phyloP scores from a whole-genome alignment of 53 echinoderm and acorn worm genomes.

The Echinometra lucunter region DNA sequence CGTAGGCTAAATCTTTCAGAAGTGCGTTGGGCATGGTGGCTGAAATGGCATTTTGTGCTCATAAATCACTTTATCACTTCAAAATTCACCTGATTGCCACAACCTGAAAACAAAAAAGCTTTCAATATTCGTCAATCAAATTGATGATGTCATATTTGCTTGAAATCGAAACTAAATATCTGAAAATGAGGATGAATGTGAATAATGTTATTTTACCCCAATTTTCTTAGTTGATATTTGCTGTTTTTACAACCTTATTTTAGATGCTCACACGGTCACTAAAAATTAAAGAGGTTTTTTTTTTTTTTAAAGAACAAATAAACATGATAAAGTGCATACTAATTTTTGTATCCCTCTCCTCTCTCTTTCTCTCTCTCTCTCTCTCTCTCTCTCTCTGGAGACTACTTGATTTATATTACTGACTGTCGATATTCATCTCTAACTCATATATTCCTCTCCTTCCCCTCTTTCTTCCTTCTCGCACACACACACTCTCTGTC shows the following conservation, averaged over 20 bases:
- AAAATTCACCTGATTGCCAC: background rate
- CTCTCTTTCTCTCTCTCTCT: background rate
- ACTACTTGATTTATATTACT: no score
- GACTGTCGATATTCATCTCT: background rate
- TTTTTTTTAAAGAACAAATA: no score
- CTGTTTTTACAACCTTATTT: conserved; percentile 11
- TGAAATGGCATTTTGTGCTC: background rate
- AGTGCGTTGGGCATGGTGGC: background rate
- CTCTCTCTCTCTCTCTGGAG: background rate
- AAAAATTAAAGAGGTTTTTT: background rate
- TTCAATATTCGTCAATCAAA: background rate
- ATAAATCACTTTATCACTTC: background rate
- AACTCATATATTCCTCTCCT: no score
- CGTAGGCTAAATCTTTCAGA: background rate
- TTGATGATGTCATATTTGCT: background rate
- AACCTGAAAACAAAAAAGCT: background rate
- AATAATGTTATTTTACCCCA: background rate
- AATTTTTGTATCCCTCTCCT: background rate
- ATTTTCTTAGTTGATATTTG: background rate
- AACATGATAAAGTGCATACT: background rate
- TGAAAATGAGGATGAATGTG: background rate
- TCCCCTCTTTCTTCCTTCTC: background rate
- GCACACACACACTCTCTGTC: no score
- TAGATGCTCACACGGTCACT: background rate
- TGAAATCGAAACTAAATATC: conserved; percentile 42